A percentile compares a stretch with the other conserved stretches of the same genome.
These are phyloP conservation scores for Chelonia mydas DNA, from an alignment of 2,797 vertebrate species.

Conservation along the genomic window DNA sequence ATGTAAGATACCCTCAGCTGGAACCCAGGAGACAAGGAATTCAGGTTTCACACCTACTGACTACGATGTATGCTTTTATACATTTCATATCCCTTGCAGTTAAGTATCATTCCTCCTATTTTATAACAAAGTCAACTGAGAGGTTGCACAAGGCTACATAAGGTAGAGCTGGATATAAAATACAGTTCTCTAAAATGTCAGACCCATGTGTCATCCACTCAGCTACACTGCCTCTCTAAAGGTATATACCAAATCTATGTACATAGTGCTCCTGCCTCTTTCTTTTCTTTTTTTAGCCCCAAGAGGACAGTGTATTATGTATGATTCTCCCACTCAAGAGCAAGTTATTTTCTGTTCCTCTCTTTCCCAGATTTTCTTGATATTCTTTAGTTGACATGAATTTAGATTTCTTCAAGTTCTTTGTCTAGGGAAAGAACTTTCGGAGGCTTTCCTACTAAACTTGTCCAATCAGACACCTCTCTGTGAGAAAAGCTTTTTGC, in stretches of 20 bases:
- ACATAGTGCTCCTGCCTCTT: neutral
- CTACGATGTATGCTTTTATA: neutral
- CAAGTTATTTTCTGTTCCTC: neutral
- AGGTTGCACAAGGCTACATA: neutral
- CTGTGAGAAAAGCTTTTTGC: neutral
- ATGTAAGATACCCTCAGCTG: neutral
- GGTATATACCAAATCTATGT: neutral
- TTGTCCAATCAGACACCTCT: neutral
- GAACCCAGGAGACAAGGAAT: neutral
- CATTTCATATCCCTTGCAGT: too few relatives aligned
- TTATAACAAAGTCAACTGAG: neutral
- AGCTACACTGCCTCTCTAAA: neutral
- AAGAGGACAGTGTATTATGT: neutral
- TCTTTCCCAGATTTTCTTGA: neutral
- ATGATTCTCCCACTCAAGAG: neutral
- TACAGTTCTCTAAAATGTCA: neutral
- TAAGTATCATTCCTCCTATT: neutral
- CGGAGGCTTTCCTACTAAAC: neutral
- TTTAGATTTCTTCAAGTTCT: neutral
- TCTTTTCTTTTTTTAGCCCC: neutral
- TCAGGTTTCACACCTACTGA: neutral
- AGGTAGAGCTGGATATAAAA: neutral
- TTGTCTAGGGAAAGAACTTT: neutral
- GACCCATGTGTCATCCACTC: too few relatives aligned
- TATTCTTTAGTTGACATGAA: neutral